Base-by-base conservation (phyloP, 2,113 vertebrate genomes). In the Coreoperca whiteheadi region DNA sequence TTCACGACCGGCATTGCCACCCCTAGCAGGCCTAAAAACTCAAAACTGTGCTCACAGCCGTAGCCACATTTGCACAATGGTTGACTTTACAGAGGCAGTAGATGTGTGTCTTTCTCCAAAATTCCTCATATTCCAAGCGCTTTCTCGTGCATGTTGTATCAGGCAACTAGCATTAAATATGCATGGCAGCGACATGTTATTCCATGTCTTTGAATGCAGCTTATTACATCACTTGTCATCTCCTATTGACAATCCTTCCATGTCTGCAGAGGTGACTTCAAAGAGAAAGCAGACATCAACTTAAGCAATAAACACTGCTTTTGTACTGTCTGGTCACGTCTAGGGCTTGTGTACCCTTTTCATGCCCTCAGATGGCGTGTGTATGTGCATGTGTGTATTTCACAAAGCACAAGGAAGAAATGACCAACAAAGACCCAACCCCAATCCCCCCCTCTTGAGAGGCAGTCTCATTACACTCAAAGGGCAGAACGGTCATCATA, bases 401-500 rank as follows among this genome's bases (percentile, higher is more conserved):
- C 68, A 79, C 65, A 85, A 81, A 82, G 63, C 77, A 77, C 53
- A 87, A 79, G 64, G 48, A 83, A 79, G 28, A 84, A 75, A 90
- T 88, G 90, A 87, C 89, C 85, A 82, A 80, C 79, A 59, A 74
- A 83, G 71, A 75, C 67, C 32, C 73, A n/a, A 48, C 51, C 39
- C 32, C 56, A n/a, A n/a, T n/a, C 12, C 41, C 18, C 50, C 50
- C 6, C 11, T 23, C 64, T 64, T 72, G 30, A 92, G 84, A 91
- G 73, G 82, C 91, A 90, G 91, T 86, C 89, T 93, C 90, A 94
- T 95, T 93, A 90, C 74, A 90, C 84, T 92, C 87, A 94, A 91
- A 94, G 94, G 93, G 91, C 92, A 93, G 92, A 94, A 84, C 85
- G 92, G 91, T 92, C 92, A 93, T 87, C 88, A 89, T 92, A 93